Evolutionary conservation across 2,888 invertebrate species (phyloP), one percentile per base, ranked within the genome.

Genomic region (Pomacea canaliculata): DNA sequence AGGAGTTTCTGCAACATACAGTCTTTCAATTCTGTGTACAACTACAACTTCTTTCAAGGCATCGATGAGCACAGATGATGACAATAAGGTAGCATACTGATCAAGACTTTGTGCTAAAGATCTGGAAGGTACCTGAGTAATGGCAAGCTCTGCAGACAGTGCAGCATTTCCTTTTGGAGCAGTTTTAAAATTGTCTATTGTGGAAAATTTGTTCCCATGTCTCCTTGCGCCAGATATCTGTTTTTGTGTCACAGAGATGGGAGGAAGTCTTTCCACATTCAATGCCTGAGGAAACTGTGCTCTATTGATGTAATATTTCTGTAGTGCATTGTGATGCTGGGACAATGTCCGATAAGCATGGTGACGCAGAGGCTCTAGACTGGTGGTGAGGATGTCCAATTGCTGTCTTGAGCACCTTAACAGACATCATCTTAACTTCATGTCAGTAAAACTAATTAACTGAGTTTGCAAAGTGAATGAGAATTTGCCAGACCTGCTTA

Each of bases 351-450:
- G 80, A 76, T 87, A 88, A 73, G 88, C 89, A 78, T 88, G 79
- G 73, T 89, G 89, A 71, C 84, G 84, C 19, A 89, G 78, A 8
- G 89, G 89, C 76, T 89, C 89, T 56, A 89, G 77, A 13, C 86
- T 86, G 1, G 89, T 89, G 48, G 87, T 86, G 12, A 89, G 78
- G 59, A 87, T 84, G 71, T 89, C 88, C n/a, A 89, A 82, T 72
- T 89, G 89, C 37, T 82, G 73, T 10, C 82, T 79, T 46, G 86
- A 84, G 71, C 86, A 87, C 70, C 88, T 88, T 72, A 73, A 81
- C 78, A 67, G 59, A 71, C 51, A 56, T 56, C 51, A 56, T 7
- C 51, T 37, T 37, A 37, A 37, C 37, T 56, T 56, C 8, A 56
- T 56, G 51, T 56, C 51, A 4, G 5, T 37, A 37, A 37, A 37